Conservation (phyloP, 2,888 invertebrate genomes). For the Lasiommata megera region DNA sequence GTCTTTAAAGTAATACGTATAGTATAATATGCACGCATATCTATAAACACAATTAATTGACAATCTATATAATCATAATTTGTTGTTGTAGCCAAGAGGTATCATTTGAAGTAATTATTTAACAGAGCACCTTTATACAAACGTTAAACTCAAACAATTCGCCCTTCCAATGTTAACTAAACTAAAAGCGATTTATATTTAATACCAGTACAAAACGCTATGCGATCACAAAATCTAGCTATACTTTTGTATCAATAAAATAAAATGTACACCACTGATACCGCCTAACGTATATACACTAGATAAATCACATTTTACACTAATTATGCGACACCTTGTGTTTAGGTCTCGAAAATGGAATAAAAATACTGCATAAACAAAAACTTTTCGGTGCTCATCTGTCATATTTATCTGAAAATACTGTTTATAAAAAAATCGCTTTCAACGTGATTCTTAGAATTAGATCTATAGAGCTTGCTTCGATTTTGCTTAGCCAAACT, state of each 20-base stretch:
- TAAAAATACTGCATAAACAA: background rate
- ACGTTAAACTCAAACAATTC: constrained; percentile 22
- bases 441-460: no score
- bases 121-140: constrained; percentile 33
- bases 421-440: no score
- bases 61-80: constrained; percentile 8
- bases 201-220: constrained; percentile 72
- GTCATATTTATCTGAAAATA: no score
- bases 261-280: constrained; percentile 75
- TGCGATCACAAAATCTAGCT: constrained; percentile 75
- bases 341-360: constrained; percentile 1
- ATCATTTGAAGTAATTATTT: constrained; percentile 6
- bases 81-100: constrained; percentile 13
- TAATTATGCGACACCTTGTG: constrained; percentile 38
- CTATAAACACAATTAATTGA: constrained; percentile 22
- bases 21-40: background rate
- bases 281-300: constrained; percentile 73
- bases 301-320: constrained; percentile 72
- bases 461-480: no score
- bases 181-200: constrained; percentile 54
- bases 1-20: no score
- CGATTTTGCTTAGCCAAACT: no score
- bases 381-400: no score
- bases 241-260: constrained; percentile 64
- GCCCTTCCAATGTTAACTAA: constrained; percentile 40